Evolutionary conservation across 2,888 invertebrate genomes (phyloP).

Genomic region (Ecdyonurus torrentis): DNA sequence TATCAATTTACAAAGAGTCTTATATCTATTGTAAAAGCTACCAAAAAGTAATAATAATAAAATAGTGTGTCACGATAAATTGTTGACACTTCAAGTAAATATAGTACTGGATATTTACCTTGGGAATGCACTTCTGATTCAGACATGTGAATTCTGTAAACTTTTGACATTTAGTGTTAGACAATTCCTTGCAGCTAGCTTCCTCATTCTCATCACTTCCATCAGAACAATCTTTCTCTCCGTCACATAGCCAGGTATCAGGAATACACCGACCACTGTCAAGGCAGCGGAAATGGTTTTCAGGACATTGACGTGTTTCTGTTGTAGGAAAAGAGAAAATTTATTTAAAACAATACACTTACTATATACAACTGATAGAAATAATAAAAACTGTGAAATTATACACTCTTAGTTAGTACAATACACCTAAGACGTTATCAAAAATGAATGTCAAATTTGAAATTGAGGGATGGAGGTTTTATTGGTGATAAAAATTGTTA

Average conservation of each 20-base stretch:
- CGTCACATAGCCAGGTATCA: slow-evolving; percentile 59
- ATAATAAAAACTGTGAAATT: slow-evolving; percentile 4
- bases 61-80: no score
- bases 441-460: slow-evolving; percentile 7
- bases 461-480: no score
- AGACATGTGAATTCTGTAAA: slow-evolving; percentile 21
- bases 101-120: no score
- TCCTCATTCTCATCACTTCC: slow-evolving; percentile 69
- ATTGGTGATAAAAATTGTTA: no score
- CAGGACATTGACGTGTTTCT: slow-evolving; percentile 31
- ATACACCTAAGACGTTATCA: background rate
- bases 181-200: slow-evolving; percentile 45
- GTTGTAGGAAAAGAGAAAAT: slow-evolving; percentile 9
- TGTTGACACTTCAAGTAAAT: no score
- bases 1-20: no score
- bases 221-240: slow-evolving; percentile 61
- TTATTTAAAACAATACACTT: no score
- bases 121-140: slow-evolving; percentile 27
- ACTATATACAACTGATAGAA: background rate
- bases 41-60: no score
- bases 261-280: slow-evolving; percentile 60
- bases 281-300: slow-evolving; percentile 39
- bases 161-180: slow-evolving; percentile 18
- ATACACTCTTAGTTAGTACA: background rate
- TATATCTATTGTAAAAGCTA: no score